A percentile compares a stretch with the other conserved stretches of the same genome.
These are phyloP conservation scores for Arnoldichthys spilopterus DNA, from an alignment of 2,797 vertebrate genomes.

Conservation along the genomic window DNA sequence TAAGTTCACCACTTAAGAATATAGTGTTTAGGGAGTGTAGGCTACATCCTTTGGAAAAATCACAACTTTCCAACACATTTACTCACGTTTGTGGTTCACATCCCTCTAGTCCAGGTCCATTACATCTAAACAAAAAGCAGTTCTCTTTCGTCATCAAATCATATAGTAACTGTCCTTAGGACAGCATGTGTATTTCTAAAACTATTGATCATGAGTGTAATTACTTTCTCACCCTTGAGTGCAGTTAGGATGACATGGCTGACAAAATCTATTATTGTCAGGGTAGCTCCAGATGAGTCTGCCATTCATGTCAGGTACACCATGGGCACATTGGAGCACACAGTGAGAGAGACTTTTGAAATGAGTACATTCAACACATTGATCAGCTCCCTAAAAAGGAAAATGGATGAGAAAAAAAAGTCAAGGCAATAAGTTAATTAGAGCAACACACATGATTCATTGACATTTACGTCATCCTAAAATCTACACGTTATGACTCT, in stretches of 20 bases:
- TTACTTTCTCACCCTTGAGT: conserved; percentile 81
- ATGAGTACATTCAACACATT: conserved; percentile 84
- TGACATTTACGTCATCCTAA: too few relatives aligned
- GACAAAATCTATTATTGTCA: conserved; percentile 76
- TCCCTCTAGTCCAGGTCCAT: conserved; percentile 82
- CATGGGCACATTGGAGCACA: conserved; percentile 81
- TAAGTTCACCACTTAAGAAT: too few relatives aligned
- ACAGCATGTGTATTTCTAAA: background rate
- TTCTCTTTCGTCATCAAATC: background rate
- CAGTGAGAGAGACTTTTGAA: conserved; percentile 86
- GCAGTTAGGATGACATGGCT: conserved; percentile 87
- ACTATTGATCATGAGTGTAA: background rate
- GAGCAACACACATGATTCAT: too few relatives aligned
- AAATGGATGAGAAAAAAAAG: conserved; percentile 1
- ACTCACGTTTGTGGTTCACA: conserved; percentile 77
- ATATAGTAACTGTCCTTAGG: too few relatives aligned
- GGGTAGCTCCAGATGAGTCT: conserved; percentile 86
- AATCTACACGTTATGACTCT: background rate
- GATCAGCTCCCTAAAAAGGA: conserved; percentile 80
- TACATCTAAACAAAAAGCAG: conserved; percentile 78
- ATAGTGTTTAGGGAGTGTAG: too few relatives aligned
- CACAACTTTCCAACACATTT: background rate
- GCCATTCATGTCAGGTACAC: conserved; percentile 78
- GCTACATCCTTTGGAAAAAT: too few relatives aligned
- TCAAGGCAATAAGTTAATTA: background rate